A percentile compares a stretch with the other conserved stretches of the same genome.
Evolutionary conservation across 2,797 vertebrate species (phyloP).

Genomic region (Semotilus atromaculatus): DNA sequence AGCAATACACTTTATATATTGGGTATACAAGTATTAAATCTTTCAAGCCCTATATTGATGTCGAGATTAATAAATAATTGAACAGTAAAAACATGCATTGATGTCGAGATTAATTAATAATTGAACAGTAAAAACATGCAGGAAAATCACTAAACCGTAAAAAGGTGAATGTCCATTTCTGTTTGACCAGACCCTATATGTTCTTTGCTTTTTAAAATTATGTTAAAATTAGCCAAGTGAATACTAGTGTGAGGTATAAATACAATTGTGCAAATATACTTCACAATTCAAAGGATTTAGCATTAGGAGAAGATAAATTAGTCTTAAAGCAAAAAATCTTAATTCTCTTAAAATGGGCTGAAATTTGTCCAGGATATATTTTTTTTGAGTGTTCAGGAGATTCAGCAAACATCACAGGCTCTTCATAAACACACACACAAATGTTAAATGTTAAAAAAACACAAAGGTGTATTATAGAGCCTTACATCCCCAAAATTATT

Average conservation of each 20-base stretch:
- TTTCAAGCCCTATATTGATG: slow-evolving; percentile 5
- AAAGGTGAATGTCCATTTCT: not conserved
- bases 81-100: slow-evolving; percentile 4
- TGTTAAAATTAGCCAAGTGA: not conserved
- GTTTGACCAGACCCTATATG: not conserved
- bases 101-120: slow-evolving; percentile 18
- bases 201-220: too few relatives aligned
- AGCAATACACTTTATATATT: not conserved
- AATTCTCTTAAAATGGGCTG: not conserved
- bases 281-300: not conserved
- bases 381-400: not conserved
- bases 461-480: slow-evolving; percentile 18
- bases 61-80: slow-evolving; percentile 12
- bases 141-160: not conserved
- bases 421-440: slow-evolving; percentile 3
- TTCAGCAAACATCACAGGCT: slow-evolving; percentile 4
- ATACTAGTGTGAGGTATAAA: not conserved
- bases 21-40: not conserved
- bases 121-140: not conserved
- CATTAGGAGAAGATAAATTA: not conserved
- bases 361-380: not conserved
- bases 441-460: slow-evolving; percentile 5
- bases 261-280: not conserved
- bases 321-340: not conserved
- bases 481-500: slow-evolving; percentile 18